Base-by-base conservation (phyloP, 2,888 invertebrate genomes). In the Trypoxylon attenuatum region DNA sequence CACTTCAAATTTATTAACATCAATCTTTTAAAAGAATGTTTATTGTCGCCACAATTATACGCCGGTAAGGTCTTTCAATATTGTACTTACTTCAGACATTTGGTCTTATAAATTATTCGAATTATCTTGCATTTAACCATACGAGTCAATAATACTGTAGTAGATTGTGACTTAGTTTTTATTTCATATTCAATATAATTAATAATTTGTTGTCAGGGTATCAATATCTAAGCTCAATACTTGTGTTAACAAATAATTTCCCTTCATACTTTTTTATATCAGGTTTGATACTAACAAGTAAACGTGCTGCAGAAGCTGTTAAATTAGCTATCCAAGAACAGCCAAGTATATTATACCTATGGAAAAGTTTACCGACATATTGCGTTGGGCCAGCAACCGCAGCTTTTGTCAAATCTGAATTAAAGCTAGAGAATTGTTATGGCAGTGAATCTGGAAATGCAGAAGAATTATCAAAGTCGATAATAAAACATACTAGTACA, bases 221-320 rank as follows among this genome's bases (percentile, higher is more conserved):
- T n/a, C n/a, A n/a, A n/a, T n/a, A n/a, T n/a, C n/a, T n/a, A n/a
- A n/a, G n/a, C n/a, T n/a, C n/a, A n/a, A n/a, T n/a, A n/a, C n/a
- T n/a, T n/a, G n/a, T 39, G 47, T 25, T 13, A 23, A 13, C 2
- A 13, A 1, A 16, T 13, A 10, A 19, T 22, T 39, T 23, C 15
- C 2, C 0, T 29, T 13, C 6, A 13, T 45, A 16, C 21, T 6
- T 2, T n/a, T 13, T 13, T 16, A 38, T 33, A 6, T 1, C 38
- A 86, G 87, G 87, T 59, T 22, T 86, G 10, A 80, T 87, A 62
- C 61, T 87, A 43, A 87, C 87, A n/a, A 87, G 87, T 73, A 82
- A 77, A 56, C 78, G 85, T 57, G 74, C 85, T 1, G 78, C 81
- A 5, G 82, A 84, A 56, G 85, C 85, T 5, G 76, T 87, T 23